Percentiles rank a stretch among this genome's conserved stretches.
These are phyloP conservation scores for Bilobella aurantiaca DNA, from an alignment of 1,140 invertebrate genomes.

Conservation along the genomic window DNA sequence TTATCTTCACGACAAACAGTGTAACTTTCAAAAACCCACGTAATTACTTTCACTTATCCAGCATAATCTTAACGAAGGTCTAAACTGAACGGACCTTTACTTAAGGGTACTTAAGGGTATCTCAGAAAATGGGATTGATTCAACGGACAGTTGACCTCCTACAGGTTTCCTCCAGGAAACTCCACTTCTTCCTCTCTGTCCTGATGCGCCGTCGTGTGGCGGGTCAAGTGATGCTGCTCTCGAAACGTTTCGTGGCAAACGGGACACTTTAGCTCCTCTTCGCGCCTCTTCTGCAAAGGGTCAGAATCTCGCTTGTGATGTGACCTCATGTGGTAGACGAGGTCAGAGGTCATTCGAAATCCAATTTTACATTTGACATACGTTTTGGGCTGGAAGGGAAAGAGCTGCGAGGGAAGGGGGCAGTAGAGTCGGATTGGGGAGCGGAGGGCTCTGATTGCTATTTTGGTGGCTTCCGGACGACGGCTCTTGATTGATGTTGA, in stretches of 20 bases:
- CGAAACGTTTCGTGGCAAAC: conserved; percentile 92
- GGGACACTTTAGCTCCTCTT: conserved; percentile 83
- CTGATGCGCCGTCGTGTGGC: conserved; percentile 87
- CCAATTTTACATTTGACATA: conserved; percentile 96
- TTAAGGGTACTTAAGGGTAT: too few relatives aligned
- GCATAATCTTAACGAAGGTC: too few relatives aligned
- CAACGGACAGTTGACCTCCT: background rate
- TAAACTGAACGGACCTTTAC: too few relatives aligned
- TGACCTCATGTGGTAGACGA: conserved; percentile 95
- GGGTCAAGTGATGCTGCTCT: conserved; percentile 87
- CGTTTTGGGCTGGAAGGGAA: conserved; percentile 82
- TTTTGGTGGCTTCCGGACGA: too few relatives aligned
- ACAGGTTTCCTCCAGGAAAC: background rate
- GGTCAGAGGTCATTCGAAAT: conserved; percentile 93
- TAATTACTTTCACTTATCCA: too few relatives aligned
- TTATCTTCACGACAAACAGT: background rate
- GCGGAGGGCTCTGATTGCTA: too few relatives aligned
- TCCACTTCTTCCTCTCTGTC: conserved; percentile 39
- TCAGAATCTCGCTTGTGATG: conserved; percentile 68
- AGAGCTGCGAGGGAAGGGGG: conserved; percentile 71
- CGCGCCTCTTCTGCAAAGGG: conserved; percentile 61
- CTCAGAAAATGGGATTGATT: background rate
- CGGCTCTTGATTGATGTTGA: background rate
- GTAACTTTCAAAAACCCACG: too few relatives aligned
- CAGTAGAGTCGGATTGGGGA: conserved; percentile 54